These are phyloP conservation scores for Magallana nippona DNA, from an alignment of 2,888 invertebrate genomes.

Conservation along the genomic window DNA sequence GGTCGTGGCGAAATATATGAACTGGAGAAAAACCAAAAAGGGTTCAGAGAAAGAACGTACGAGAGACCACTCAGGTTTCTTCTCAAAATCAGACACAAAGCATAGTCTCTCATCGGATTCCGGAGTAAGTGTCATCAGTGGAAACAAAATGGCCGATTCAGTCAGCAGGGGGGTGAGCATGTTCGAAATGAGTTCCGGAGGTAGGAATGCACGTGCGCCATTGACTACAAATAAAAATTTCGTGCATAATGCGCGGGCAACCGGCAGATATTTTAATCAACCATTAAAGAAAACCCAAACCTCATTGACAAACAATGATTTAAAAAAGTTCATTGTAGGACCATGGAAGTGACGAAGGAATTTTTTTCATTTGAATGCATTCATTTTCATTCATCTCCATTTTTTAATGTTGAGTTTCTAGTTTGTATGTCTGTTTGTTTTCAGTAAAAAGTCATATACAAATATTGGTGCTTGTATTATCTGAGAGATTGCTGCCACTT, in stretches of 20 bases:
- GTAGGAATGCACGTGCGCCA: neutral
- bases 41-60: neutral
- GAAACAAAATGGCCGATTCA: neutral
- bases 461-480: no score
- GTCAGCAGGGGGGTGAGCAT: neutral
- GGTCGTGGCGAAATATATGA: conserved; percentile 14
- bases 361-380: neutral
- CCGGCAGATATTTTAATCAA: neutral
- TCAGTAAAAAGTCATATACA: no score
- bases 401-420: no score
- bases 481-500: no score
- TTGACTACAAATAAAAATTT: no score
- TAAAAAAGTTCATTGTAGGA: neutral
- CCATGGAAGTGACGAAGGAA: conserved; percentile 20
- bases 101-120: neutral
- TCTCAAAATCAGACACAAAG: conserved; percentile 4
- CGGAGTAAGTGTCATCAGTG: conserved; percentile 3
- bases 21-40: conserved; percentile 1
- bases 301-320: neutral
- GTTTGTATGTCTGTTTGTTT: no score
- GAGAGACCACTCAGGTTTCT: neutral
- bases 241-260: no score
- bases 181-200: neutral
- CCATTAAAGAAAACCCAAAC: neutral
- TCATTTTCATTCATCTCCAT: no score